A percentile compares a stretch with the other conserved stretches of the same genome.
Conservation (phyloP, 2,113 vertebrate species). For the Solea solea region DNA sequence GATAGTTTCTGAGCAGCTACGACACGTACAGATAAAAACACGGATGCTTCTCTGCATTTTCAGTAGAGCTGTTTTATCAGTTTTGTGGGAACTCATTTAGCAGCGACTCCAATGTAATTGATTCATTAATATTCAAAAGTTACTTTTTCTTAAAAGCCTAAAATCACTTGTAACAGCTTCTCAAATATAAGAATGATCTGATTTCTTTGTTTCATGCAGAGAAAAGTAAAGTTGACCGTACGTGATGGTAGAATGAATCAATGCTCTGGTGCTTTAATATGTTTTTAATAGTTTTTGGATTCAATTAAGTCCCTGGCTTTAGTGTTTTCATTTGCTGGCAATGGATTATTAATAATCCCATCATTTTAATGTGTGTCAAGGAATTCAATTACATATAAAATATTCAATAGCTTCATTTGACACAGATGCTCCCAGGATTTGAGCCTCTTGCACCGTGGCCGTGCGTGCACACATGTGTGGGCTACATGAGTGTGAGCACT, state of each 20-base stretch:
- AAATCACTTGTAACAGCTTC: background rate
- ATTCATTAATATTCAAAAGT: too few species aligned
- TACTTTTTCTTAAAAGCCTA: too few species aligned
- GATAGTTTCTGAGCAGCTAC: too few species aligned
- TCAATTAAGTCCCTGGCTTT: background rate
- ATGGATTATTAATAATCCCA: background rate
- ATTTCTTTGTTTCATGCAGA: background rate
- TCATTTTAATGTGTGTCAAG: background rate
- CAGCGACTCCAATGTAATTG: too few species aligned
- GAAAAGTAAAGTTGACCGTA: too few species aligned
- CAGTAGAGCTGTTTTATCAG: too few species aligned
- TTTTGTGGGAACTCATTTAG: too few species aligned
- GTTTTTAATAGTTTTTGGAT: background rate
- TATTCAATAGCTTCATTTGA: conserved; percentile 1
- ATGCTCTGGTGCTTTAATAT: background rate
- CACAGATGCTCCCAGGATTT: conserved; percentile 20
- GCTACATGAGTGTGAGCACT: conserved; percentile 9
- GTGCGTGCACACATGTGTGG: background rate
- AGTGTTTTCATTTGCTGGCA: background rate
- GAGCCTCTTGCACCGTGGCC: conserved; percentile 11
- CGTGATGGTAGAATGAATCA: too few species aligned
- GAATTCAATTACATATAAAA: conserved; percentile 11
- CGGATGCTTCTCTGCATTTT: too few species aligned
- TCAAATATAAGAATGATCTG: background rate
- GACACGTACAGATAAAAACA: too few species aligned